These are phyloP conservation scores for Littorina saxatilis DNA, from an alignment of 1,140 invertebrate genomes.

Conservation along the genomic window DNA sequence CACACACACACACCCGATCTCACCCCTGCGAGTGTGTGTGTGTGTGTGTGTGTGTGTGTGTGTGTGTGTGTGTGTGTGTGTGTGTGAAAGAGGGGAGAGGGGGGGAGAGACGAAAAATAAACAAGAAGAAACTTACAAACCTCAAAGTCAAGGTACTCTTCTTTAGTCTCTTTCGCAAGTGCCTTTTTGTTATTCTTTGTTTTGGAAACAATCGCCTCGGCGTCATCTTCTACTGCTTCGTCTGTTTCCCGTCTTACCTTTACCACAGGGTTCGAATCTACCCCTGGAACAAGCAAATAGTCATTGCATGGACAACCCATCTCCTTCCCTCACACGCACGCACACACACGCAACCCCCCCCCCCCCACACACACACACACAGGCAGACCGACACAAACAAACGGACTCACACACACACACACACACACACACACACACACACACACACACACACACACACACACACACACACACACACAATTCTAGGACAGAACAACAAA, in stretches of 20 bases:
- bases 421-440: background rate
- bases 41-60: too few relatives aligned
- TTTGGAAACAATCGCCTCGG: background rate
- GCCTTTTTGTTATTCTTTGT: background rate
- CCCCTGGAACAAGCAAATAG: background rate
- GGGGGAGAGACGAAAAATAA: background rate
- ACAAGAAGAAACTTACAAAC: background rate
- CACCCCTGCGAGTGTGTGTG: too few relatives aligned
- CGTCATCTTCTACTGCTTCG: background rate
- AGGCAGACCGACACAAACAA: too few relatives aligned
- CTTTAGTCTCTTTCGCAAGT: background rate
- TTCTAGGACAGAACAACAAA: too few relatives aligned
- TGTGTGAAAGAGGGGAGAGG: too few relatives aligned
- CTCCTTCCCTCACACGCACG: background rate
- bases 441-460: background rate
- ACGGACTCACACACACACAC: background rate
- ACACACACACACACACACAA: too few relatives aligned
- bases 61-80: too few relatives aligned
- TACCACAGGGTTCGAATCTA: background rate
- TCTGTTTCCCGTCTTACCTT: background rate
- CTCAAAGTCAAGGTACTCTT: constrained; percentile 26
- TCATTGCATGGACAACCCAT: background rate
- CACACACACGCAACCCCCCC: too few relatives aligned
- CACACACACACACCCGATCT: too few relatives aligned
- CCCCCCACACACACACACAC: too few relatives aligned